Percentiles rank a stretch among this genome's conserved stretches.
These are phyloP conservation scores for Zoanthus solanderi DNA, from an alignment of 92 coral and sea anemone species.

Conservation along the genomic window DNA sequence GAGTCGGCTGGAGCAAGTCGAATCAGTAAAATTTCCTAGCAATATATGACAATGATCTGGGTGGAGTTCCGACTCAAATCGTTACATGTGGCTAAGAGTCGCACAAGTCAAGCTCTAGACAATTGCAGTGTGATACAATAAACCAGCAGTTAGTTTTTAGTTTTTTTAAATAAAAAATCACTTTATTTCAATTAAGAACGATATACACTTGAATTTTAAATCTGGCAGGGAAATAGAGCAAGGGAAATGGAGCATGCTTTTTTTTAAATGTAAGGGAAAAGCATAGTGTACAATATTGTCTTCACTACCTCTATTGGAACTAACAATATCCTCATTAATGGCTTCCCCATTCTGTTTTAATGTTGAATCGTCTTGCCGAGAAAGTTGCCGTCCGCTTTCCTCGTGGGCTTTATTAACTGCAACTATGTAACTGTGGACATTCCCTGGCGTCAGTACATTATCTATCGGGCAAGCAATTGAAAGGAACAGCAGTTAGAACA, in stretches of 20 bases:
- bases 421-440: conserved; percentile 78
- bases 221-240: too few relatives aligned
- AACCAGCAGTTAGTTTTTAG: too few relatives aligned
- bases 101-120: too few relatives aligned
- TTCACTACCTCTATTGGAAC: conserved; percentile 74
- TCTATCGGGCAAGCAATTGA: conserved; percentile 5
- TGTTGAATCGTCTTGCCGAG: not conserved
- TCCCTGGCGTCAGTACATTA: conserved; percentile 55
- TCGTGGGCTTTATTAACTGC: conserved; percentile 71
- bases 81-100: too few relatives aligned
- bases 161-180: too few relatives aligned
- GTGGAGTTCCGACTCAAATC: too few relatives aligned
- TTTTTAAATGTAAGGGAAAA: not conserved
- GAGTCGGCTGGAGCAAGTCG: too few relatives aligned
- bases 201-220: too few relatives aligned
- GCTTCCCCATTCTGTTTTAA: conserved; percentile 32
- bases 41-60: too few relatives aligned
- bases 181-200: too few relatives aligned
- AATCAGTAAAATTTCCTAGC: too few relatives aligned
- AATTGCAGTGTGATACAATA: too few relatives aligned
- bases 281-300: not conserved
- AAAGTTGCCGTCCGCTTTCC: not conserved
- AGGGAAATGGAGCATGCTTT: not conserved
- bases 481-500: not conserved
- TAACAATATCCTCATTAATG: conserved; percentile 69